phyloP scores from a whole-genome alignment of 2,113 vertebrate species.

The Mormyrus lacerda region DNA sequence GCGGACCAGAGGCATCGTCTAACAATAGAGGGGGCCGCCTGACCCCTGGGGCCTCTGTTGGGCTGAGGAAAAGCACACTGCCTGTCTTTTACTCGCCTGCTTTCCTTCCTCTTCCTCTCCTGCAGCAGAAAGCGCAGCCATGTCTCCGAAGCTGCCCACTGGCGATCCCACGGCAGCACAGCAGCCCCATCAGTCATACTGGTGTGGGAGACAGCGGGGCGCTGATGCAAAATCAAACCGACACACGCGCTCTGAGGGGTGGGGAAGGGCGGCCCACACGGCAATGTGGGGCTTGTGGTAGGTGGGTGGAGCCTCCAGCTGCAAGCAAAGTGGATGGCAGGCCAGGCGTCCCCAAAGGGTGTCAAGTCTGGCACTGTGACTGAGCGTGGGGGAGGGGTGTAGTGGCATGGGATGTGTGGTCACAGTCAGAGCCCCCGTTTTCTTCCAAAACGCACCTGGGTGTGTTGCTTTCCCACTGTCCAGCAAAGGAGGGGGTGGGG shows the following conservation, averaged over 20 bases:
- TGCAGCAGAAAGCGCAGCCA: neutral
- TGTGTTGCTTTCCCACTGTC: neutral
- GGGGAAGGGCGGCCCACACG: neutral
- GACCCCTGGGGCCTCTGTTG: neutral
- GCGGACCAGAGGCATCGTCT: constrained; percentile 11
- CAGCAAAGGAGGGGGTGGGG: neutral
- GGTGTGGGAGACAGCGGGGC: neutral
- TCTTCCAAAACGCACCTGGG: neutral
- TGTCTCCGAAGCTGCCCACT: neutral
- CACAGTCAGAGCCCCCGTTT: neutral
- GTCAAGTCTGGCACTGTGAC: neutral
- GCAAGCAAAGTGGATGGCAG: neutral
- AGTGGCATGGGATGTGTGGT: neutral
- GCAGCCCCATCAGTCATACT: neutral
- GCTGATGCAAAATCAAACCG: neutral
- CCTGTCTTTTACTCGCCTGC: neutral
- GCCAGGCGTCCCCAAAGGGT: neutral
- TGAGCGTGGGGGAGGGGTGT: neutral
- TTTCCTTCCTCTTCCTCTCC: constrained; percentile 5
- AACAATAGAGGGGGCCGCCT: constrained; percentile 16
- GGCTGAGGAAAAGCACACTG: constrained; percentile 14
- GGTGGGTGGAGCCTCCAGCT: neutral
- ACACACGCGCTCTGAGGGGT: neutral
- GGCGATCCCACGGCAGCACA: neutral
- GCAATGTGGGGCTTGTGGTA: neutral